A percentile compares a stretch with the other conserved stretches of the same genome.
Evolutionary conservation across 1,140 invertebrate species (phyloP).

Genomic region (Acromyrmex echinatior): DNA sequence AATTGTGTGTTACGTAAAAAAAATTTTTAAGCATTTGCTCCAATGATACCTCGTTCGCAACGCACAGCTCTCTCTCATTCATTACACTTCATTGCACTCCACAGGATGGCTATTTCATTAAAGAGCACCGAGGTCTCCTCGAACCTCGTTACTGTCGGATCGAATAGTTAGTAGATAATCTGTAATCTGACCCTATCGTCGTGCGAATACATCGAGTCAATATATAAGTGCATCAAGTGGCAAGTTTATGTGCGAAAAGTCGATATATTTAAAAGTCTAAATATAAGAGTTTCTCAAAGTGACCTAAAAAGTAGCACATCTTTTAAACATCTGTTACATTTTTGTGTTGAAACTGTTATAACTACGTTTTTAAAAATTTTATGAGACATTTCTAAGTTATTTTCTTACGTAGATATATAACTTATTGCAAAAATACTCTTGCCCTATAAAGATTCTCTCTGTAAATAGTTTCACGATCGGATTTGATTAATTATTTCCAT

Average conservation of each 20-base stretch:
- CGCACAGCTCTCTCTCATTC: slow-evolving; percentile 25
- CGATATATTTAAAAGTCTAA: no score
- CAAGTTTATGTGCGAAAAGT: slow-evolving; percentile 10
- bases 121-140: slow-evolving; percentile 45
- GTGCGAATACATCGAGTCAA: slow-evolving; percentile 1
- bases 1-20: neutral
- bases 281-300: neutral
- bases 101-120: slow-evolving; percentile 42
- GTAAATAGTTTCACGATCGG: neutral
- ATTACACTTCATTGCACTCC: slow-evolving; percentile 25
- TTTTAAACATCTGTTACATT: neutral
- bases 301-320: neutral
- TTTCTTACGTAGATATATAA: neutral
- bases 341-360: neutral
- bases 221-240: neutral
- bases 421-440: neutral
- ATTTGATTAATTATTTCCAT: neutral
- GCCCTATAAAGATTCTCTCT: neutral
- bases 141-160: slow-evolving; percentile 2
- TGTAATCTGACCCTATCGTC: slow-evolving; percentile 32
- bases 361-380: neutral
- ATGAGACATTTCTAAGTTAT: neutral
- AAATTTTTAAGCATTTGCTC: neutral
- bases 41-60: neutral
- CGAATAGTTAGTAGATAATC: slow-evolving; percentile 24